Evolutionary conservation across 2,113 vertebrate genomes (phyloP).

Genomic region (Oenanthe oenanthe): DNA sequence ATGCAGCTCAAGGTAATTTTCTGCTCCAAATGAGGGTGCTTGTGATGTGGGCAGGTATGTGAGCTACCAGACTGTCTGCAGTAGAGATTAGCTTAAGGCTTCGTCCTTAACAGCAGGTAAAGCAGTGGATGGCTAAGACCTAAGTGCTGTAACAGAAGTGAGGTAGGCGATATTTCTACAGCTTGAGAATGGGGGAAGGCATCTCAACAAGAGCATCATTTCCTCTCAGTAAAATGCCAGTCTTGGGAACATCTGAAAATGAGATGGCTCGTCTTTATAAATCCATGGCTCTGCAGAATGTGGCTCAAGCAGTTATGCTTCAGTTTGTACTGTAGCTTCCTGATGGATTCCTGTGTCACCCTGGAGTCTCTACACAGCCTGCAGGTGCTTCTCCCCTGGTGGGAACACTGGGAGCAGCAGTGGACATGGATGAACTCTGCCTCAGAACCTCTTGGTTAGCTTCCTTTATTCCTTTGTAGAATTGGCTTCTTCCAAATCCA

Average conservation of each 20-base stretch:
- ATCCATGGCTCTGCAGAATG: not conserved
- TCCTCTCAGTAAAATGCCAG: not conserved
- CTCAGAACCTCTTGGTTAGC: not conserved
- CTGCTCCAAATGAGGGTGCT: not conserved
- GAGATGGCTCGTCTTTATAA: not conserved
- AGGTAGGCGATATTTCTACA: not conserved
- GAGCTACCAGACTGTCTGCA: not conserved
- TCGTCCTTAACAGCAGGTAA: not conserved
- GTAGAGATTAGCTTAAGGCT: not conserved
- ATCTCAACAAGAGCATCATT: not conserved
- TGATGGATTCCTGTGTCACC: not conserved
- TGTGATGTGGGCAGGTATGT: not conserved
- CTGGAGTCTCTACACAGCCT: not conserved
- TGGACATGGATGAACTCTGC: not conserved
- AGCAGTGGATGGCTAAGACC: not conserved
- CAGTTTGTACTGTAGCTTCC: not conserved
- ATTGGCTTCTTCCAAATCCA: not conserved
- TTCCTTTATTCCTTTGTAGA: not conserved
- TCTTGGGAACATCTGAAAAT: not conserved
- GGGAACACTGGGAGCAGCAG: not conserved
- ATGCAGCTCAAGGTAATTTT: not conserved
- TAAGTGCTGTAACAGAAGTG: not conserved
- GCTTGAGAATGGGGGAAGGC: not conserved
- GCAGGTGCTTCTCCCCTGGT: not conserved
- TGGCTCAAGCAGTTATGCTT: not conserved